Percentiles rank a stretch among this genome's conserved stretches.
These are phyloP conservation scores for Drosophila pruinosa DNA, from an alignment of 1,140 invertebrate genomes.

Conservation along the genomic window DNA sequence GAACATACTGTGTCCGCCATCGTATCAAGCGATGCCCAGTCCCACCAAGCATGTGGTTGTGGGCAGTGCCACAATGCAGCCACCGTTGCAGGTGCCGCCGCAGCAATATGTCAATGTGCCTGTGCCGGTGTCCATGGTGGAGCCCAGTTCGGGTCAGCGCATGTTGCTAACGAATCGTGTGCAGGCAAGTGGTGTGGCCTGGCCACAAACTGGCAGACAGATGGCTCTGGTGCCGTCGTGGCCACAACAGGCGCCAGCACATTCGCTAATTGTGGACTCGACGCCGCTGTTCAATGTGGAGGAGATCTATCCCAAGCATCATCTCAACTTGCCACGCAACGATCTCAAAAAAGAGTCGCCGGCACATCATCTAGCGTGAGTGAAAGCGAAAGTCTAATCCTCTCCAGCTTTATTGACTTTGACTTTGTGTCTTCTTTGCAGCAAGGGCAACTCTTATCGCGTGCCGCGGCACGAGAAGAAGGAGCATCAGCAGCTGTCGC, in stretches of 20 bases:
- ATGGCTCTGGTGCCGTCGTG: conserved; percentile 94
- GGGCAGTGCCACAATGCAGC: conserved; percentile 88
- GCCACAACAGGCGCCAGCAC: conserved; percentile 91
- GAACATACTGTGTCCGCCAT: conserved; percentile 93
- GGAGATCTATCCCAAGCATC: conserved; percentile 82
- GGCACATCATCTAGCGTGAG: conserved; percentile 82
- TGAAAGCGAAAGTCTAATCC: too few relatives aligned
- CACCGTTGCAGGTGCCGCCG: conserved; percentile 85
- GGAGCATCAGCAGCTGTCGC: conserved; percentile 95
- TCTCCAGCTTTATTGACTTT: too few relatives aligned
- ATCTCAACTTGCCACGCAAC: conserved; percentile 82
- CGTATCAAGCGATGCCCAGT: conserved; percentile 92
- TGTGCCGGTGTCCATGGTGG: conserved; percentile 94
- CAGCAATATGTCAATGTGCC: conserved; percentile 91
- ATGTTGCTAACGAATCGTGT: conserved; percentile 90
- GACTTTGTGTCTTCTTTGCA: conserved; percentile 6
- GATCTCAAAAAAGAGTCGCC: conserved; percentile 83
- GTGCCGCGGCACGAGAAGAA: conserved; percentile 89
- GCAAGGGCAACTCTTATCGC: conserved; percentile 82
- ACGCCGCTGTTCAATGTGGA: conserved; percentile 88
- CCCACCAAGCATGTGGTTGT: conserved; percentile 96
- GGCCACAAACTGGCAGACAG: conserved; percentile 90
- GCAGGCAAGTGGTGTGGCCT: conserved; percentile 87
- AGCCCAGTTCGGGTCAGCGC: conserved; percentile 87
- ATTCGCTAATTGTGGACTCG: conserved; percentile 92